These are phyloP conservation scores for Propithecus deckenii DNA, from an alignment of 2,797 vertebrate genomes.

Conservation along the genomic window DNA sequence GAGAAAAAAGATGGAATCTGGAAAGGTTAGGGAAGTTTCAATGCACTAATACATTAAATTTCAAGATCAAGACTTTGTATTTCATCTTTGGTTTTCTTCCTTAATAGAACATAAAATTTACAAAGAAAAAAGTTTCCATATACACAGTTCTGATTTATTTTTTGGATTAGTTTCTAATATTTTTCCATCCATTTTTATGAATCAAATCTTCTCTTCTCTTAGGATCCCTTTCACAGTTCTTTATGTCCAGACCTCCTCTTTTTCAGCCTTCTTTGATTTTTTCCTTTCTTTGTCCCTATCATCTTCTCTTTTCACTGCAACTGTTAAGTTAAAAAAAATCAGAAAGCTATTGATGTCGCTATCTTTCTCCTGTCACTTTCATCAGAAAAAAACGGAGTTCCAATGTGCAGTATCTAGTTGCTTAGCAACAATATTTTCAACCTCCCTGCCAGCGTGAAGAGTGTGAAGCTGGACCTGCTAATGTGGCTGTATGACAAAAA, in stretches of 20 bases:
- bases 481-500: conserved; percentile 48
- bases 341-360: conserved; percentile 70
- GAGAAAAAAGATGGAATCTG: background rate
- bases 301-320: conserved; percentile 53
- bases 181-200: background rate
- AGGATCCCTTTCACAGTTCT: background rate
- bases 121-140: background rate
- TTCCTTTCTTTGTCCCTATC: conserved; percentile 53
- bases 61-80: conserved; percentile 9
- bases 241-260: background rate
- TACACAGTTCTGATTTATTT: background rate
- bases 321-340: conserved; percentile 59
- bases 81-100: background rate
- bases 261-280: conserved; percentile 37
- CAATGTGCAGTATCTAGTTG: conserved; percentile 68
- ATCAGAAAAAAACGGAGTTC: conserved; percentile 68
- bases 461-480: conserved; percentile 56
- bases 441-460: conserved; percentile 29
- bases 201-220: background rate
- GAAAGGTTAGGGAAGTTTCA: conserved; percentile 14
- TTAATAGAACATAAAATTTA: background rate
- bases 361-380: conserved; percentile 73
- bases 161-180: background rate
- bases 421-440: conserved; percentile 75
- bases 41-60: background rate